Evolutionary conservation across 2,888 invertebrate genomes (phyloP).

Genomic region (Gnatocerus cornutus): DNA sequence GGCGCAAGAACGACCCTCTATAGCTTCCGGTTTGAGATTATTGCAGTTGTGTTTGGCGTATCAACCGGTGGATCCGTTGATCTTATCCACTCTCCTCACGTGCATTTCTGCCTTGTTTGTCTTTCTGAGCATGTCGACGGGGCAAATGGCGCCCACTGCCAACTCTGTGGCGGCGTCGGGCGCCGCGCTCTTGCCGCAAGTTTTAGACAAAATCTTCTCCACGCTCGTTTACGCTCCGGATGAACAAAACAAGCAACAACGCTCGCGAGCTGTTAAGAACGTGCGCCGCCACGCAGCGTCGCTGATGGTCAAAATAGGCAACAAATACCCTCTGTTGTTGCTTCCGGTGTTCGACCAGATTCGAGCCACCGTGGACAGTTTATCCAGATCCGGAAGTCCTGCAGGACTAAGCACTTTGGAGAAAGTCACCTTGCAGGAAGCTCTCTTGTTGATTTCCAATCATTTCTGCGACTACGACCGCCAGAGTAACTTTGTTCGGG

Average conservation of each 20-base stretch:
- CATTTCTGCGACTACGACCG: slow-evolving; percentile 91
- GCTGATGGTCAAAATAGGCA: slow-evolving; percentile 90
- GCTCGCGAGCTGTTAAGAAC: slow-evolving; percentile 86
- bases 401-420: slow-evolving; percentile 85
- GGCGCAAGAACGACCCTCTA: slow-evolving; percentile 83
- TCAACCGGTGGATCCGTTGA: slow-evolving; percentile 85
- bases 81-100: slow-evolving; percentile 89
- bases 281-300: slow-evolving; percentile 92
- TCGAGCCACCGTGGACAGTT: slow-evolving; percentile 81
- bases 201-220: slow-evolving; percentile 91
- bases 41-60: slow-evolving; percentile 85
- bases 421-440: slow-evolving; percentile 86
- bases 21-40: slow-evolving; percentile 83
- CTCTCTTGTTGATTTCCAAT: slow-evolving; percentile 88
- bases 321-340: slow-evolving; percentile 88
- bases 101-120: slow-evolving; percentile 94
- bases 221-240: slow-evolving; percentile 84
- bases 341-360: slow-evolving; percentile 91
- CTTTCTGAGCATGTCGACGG: slow-evolving; percentile 90
- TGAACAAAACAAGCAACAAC: slow-evolving; percentile 76
- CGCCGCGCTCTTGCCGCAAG: slow-evolving; percentile 81
- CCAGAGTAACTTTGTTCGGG: slow-evolving; percentile 78
- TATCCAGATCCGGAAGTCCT: slow-evolving; percentile 78
- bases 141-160: slow-evolving; percentile 78
- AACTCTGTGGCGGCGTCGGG: slow-evolving; percentile 79